These are phyloP conservation scores for Platycnemis pennipes DNA, from an alignment of 2,888 invertebrate species.

Conservation along the genomic window DNA sequence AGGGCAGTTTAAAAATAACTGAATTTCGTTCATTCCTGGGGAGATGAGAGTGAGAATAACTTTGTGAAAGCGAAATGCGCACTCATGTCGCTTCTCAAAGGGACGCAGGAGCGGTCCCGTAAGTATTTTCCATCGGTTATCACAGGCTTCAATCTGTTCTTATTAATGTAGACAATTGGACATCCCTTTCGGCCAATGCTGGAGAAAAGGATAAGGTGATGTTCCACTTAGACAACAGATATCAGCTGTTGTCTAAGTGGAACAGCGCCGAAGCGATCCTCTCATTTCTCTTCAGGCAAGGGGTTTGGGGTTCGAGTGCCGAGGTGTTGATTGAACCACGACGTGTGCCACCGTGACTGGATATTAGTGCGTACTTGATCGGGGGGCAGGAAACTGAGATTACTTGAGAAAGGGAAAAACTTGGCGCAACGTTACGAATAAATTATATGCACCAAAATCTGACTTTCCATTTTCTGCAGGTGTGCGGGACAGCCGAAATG, in stretches of 20 bases:
- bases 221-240: background rate
- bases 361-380: no score
- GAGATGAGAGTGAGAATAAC: background rate
- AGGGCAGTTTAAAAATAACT: background rate
- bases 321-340: no score
- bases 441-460: no score
- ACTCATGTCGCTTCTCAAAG: background rate
- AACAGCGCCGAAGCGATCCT: background rate
- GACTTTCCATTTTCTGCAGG: no score
- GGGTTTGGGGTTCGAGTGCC: no score
- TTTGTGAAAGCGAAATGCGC: background rate
- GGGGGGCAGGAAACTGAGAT: no score
- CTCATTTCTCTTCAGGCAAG: no score
- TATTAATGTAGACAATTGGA: background rate
- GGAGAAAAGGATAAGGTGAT: background rate
- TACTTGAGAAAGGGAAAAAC: no score
- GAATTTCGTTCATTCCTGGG: background rate
- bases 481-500: no score
- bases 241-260: background rate
- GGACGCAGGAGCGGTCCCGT: background rate
- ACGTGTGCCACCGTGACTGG: no score
- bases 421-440: no score
- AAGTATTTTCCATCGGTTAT: background rate
- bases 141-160: background rate
- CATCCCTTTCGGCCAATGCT: background rate